Evolutionary conservation across 2,797 vertebrate genomes (phyloP), one percentile per base, ranked within the genome.

Genomic region (Taenioides sp.): DNA sequence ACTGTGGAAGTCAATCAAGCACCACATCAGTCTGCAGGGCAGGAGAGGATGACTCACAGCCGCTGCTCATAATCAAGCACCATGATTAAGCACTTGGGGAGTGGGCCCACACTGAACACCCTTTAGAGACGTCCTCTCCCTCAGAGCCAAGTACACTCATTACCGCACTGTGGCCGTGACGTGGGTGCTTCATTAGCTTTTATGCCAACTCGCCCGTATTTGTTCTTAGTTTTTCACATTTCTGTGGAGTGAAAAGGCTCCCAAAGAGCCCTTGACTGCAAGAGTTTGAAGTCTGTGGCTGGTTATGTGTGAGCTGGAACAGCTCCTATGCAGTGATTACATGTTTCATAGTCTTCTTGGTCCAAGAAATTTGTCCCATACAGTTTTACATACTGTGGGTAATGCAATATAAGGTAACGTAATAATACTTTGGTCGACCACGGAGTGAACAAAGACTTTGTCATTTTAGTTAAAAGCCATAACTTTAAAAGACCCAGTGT

Each of bases 121-220:
- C 84, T 89, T 90, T 88, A 79, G 89, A 87, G 88, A 88, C 82
- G 84, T 88, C 83, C 86, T 88, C 88, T 89, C 81, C 86, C 82
- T 90, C 84, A 63, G 83, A 90, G 86, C 87, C 84, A 89, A 92
- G 90, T 88, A 85, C 90, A 86, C 87, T 91, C 85, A 89, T 89
- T 92, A 91, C 86, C 85, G 84, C 78, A 52, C 70, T 71, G 85
- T 85, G 75, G 86, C 79, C 80, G 82, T 80, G 81, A 86, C 69
- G 84, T 86, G 88, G 91, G 88, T 88, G 88, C 89, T 90, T 91
- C 90, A 88, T 92, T 91, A 88, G 88, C 86, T 90, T 90, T 91
- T 86, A 89, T 86, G 83, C 82, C 31, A 68, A 76, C 78, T 86
- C 81, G 76, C 81, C 85, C 74, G 80, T 82, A 84, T 89, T 91